phyloP scores from a whole-genome alignment of 2,888 invertebrate species.

The Sinotaia quadrata region DNA sequence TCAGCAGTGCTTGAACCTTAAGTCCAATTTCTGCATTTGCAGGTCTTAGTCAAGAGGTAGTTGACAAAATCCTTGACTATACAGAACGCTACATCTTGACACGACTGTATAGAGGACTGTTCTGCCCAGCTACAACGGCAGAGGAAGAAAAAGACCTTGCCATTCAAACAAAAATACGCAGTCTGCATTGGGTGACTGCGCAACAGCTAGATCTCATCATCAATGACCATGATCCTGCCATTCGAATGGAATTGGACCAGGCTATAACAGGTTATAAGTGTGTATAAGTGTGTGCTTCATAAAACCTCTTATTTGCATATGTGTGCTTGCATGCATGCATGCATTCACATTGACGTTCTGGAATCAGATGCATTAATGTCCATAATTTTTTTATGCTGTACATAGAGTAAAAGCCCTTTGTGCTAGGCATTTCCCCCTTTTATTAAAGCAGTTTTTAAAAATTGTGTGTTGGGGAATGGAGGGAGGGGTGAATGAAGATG shows the following conservation, averaged over 20 bases:
- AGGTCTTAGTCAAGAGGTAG: conserved; percentile 81
- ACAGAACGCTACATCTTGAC: conserved; percentile 94
- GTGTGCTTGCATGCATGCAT: too few relatives aligned
- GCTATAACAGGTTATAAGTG: conserved; percentile 85
- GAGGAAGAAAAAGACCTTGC: conserved; percentile 91
- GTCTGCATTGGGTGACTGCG: conserved; percentile 96
- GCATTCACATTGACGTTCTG: too few relatives aligned
- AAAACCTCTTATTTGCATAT: neutral
- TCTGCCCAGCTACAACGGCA: conserved; percentile 89
- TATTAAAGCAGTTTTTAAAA: too few relatives aligned
- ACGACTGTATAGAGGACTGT: conserved; percentile 87
- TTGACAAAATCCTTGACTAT: conserved; percentile 89
- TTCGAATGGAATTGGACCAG: conserved; percentile 91
- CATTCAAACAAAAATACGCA: conserved; percentile 90
- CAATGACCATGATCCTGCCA: conserved; percentile 86
- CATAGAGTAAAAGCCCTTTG: too few relatives aligned
- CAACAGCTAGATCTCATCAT: conserved; percentile 93
- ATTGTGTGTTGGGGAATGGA: too few relatives aligned
- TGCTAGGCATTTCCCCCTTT: too few relatives aligned
- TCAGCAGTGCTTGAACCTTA: neutral
- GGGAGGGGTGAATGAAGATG: too few relatives aligned
- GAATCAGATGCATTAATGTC: too few relatives aligned
- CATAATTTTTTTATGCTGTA: too few relatives aligned
- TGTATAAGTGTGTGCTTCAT: neutral
- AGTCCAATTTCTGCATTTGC: conserved; percentile 32